Evolutionary conservation across 2,797 vertebrate species (phyloP).

Genomic region (Mallotus villosus): DNA sequence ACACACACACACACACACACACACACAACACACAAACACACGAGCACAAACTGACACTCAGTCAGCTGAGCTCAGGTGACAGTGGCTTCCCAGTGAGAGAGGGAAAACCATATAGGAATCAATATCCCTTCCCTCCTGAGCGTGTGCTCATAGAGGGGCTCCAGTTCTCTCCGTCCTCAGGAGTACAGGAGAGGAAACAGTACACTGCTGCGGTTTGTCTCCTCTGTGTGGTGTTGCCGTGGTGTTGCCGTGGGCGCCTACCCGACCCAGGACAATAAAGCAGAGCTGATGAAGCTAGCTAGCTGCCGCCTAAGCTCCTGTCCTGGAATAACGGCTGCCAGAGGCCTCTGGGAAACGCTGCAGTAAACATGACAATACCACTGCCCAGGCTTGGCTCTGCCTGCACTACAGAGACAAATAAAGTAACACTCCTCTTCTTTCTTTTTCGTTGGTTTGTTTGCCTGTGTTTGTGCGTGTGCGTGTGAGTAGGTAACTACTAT

Average conservation of each 20-base stretch:
- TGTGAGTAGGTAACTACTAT: constrained; percentile 89
- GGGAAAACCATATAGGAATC: constrained; percentile 22
- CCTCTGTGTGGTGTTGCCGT: constrained; percentile 32
- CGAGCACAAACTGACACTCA: constrained; percentile 14
- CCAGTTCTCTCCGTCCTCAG: neutral
- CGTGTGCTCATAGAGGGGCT: constrained; percentile 22
- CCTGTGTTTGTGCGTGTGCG: constrained; percentile 16
- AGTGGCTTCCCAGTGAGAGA: constrained; percentile 21
- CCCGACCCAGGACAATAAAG: constrained; percentile 54
- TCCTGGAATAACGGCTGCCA: constrained; percentile 38
- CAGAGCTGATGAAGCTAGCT: constrained; percentile 50
- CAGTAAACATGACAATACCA: constrained; percentile 23
- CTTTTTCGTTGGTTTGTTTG: neutral
- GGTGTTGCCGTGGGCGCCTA: constrained; percentile 55
- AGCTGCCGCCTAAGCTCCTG: constrained; percentile 23
- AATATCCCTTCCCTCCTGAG: constrained; percentile 21
- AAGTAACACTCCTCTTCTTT: neutral
- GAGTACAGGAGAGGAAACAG: constrained; percentile 52
- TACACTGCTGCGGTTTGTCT: constrained; percentile 40
- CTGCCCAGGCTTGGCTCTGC: constrained; percentile 1
- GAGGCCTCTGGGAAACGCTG: constrained; percentile 20
- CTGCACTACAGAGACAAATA: neutral
- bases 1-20: too few relatives aligned
- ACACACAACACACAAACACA: too few relatives aligned
- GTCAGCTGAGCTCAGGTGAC: neutral